Evolutionary conservation across 2,888 invertebrate species (phyloP), one percentile per base, ranked within the genome.

Genomic region (Nymphalis c-album): DNA sequence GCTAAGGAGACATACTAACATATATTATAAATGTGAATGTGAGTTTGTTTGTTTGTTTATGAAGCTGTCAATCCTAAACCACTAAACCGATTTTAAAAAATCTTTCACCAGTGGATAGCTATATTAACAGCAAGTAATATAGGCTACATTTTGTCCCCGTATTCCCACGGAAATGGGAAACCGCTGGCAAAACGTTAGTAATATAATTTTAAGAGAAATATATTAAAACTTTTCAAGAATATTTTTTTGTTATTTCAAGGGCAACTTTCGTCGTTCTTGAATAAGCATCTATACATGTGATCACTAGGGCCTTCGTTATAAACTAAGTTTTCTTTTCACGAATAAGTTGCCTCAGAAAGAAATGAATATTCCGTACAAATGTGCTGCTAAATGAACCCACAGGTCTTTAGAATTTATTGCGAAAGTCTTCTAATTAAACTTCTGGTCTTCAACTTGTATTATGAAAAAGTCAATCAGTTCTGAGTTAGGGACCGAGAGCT

Each of bases 401-500:
- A 57, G 64, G 68, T 69, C 64, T 58, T 73, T 75, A 73, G 65
- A 76, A 75, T 76, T 76, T 78, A 77, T 77, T 73, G 72, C 69
- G 55, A 74, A 81, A 79, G 70, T 79, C 76, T 47, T 70, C 69
- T 80, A 79, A 82, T 84, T 82, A 81, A 82, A 79, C 77, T 80
- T 78, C 51, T 67, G 51, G 59, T 67, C 58, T 51, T 68, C 68
- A 66, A 74, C 64, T 72, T 73, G 74, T 76, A 77, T 80, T 76
- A 78, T 75, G 78, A 75, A 81, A 80, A 84, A 82, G 77, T 79
- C 80, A 79, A 81, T 83, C 78, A 80, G 65, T 68, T 55, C 68
- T 63, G 62, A 67, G 63, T 58, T 60, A 67, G 62, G 64, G 59
- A 59, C 64, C 58, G 68, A 71, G 68, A 60, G 67, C 72, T 71